Evolutionary conservation across 2,888 invertebrate genomes (phyloP).

Genomic region (Ashinkailepas kermadecensis): DNA sequence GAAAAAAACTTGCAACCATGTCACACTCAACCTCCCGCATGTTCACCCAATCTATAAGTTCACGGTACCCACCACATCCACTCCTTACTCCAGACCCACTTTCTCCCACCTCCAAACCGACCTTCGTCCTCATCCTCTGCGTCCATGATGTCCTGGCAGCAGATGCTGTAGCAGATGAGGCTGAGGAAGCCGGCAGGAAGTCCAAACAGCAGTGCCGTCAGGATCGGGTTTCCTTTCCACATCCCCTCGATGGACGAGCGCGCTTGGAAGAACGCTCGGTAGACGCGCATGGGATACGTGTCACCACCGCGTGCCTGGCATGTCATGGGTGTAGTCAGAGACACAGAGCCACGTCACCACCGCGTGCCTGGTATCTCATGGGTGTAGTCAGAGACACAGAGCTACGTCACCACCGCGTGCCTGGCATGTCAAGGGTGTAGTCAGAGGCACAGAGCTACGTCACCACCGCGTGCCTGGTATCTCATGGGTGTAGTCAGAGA

Average conservation of each 20-base stretch:
- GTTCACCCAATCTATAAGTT: too few species aligned
- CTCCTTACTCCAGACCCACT: too few species aligned
- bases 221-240: constrained; percentile 88
- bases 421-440: constrained; percentile 46
- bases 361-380: constrained; percentile 57
- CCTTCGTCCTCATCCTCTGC: constrained; percentile 67
- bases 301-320: constrained; percentile 76
- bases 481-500: not conserved
- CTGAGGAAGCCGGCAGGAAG: constrained; percentile 87
- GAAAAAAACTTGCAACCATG: too few species aligned
- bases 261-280: constrained; percentile 76
- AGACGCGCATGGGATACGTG: constrained; percentile 63
- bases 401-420: constrained; percentile 67
- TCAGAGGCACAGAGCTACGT: constrained; percentile 38
- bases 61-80: too few species aligned
- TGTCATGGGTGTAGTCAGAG: constrained; percentile 29
- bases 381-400: constrained; percentile 8
- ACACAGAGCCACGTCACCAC: constrained; percentile 57
- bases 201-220: constrained; percentile 88
- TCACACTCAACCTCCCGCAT: too few species aligned
- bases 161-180: constrained; percentile 89
- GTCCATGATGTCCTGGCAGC: constrained; percentile 91
- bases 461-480: constrained; percentile 73
- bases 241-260: constrained; percentile 68
- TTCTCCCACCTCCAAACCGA: not conserved